These are phyloP conservation scores for Sander vitreus DNA, from an alignment of 2,113 vertebrate species.

Conservation along the genomic window DNA sequence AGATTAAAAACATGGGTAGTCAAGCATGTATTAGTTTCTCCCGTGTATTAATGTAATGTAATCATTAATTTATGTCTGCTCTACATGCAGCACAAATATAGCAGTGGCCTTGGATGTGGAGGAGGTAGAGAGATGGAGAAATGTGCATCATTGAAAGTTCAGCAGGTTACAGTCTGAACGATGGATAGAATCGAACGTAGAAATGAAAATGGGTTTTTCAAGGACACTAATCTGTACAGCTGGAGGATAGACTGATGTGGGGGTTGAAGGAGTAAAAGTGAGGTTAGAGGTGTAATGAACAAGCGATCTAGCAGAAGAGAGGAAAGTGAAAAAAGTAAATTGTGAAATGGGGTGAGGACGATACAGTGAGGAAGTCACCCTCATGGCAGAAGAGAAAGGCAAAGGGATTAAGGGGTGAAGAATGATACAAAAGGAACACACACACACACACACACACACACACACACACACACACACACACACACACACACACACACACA, in stretches of 20 bases:
- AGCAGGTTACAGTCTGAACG: constrained; percentile 39
- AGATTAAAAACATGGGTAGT: constrained; percentile 25
- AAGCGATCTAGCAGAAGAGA: background rate
- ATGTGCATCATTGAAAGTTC: constrained; percentile 38
- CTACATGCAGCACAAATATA: constrained; percentile 47
- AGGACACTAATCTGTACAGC: constrained; percentile 39
- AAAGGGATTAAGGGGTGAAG: constrained; percentile 4
- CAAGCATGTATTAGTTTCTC: constrained; percentile 36
- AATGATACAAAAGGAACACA: background rate
- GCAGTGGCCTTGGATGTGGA: constrained; percentile 37
- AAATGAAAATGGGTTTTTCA: constrained; percentile 57
- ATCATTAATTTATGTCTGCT: constrained; percentile 65
- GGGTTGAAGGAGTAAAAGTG: constrained; percentile 5
- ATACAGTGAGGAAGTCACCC: constrained; percentile 8
- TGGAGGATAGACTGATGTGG: constrained; percentile 17
- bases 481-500: background rate
- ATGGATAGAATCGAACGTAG: constrained; percentile 30
- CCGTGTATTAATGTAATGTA: constrained; percentile 47
- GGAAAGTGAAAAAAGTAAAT: constrained; percentile 9
- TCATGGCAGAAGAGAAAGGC: background rate
- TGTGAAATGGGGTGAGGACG: constrained; percentile 5
- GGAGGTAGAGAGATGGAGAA: constrained; percentile 13
- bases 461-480: background rate
- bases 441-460: constrained; percentile 2
- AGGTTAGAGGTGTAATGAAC: constrained; percentile 62